These are phyloP conservation scores for Meloidogyne exigua DNA, from an alignment of 1,140 invertebrate species.

Conservation along the genomic window DNA sequence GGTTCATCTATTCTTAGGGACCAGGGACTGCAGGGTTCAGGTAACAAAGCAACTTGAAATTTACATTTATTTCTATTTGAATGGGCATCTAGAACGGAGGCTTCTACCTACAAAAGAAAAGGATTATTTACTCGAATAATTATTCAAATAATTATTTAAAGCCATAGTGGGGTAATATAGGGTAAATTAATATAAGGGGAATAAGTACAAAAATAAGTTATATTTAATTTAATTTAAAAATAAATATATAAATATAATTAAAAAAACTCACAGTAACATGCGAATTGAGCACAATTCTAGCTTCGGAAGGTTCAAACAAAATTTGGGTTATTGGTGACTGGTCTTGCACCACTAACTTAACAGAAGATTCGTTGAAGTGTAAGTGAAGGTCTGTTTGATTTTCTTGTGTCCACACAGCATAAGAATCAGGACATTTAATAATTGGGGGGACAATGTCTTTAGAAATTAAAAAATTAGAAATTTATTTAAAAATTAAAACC, in stretches of 20 bases:
- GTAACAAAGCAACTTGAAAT: constrained; percentile 77
- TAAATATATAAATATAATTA: neutral
- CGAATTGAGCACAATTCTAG: constrained; percentile 81
- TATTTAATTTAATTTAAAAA: too few species aligned
- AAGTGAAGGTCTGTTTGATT: constrained; percentile 83
- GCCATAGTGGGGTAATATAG: too few species aligned
- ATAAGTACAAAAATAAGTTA: too few species aligned
- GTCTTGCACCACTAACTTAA: constrained; percentile 81
- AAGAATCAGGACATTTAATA: constrained; percentile 88
- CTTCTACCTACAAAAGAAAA: constrained; percentile 71
- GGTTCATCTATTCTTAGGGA: constrained; percentile 76
- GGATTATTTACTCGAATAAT: too few species aligned
- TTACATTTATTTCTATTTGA: constrained; percentile 85
- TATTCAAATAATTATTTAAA: too few species aligned
- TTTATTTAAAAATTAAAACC: constrained; percentile 10
- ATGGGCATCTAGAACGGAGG: constrained; percentile 81
- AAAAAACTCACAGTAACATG: constrained; percentile 75
- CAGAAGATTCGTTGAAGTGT: constrained; percentile 85
- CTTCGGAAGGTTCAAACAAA: constrained; percentile 79
- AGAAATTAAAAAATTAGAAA: neutral
- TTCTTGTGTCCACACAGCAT: constrained; percentile 85
- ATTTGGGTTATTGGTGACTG: constrained; percentile 77
- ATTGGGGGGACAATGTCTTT: constrained; percentile 89
- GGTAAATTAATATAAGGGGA: too few species aligned
- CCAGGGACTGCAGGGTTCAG: constrained; percentile 89